Conservation (phyloP, 1,140 invertebrate species). For the Brachionus sp. region DNA sequence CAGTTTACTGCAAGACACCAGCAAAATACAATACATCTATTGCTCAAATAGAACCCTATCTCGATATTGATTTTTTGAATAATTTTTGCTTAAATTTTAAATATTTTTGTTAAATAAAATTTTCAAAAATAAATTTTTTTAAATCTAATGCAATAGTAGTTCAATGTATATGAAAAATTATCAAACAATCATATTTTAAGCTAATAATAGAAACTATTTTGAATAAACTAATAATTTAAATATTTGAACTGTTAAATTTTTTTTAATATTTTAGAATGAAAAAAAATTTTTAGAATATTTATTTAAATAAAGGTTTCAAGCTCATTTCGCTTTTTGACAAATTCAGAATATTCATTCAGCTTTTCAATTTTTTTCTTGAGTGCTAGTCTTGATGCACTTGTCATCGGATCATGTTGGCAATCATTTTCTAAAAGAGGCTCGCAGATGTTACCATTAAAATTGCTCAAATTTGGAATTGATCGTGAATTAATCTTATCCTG, state of each 20-base stretch:
- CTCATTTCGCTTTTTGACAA: slow-evolving; percentile 7
- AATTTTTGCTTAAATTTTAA: neutral
- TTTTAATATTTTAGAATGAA: no score
- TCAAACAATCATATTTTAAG: no score
- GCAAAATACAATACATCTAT: slow-evolving; percentile 36
- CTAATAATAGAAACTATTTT: no score
- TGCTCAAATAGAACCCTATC: slow-evolving; percentile 13
- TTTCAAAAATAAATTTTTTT: neutral
- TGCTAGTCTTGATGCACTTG: neutral
- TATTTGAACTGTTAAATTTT: no score
- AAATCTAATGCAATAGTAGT: neutral
- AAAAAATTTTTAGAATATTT: neutral
- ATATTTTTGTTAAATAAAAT: neutral
- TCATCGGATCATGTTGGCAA: neutral
- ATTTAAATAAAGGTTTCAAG: neutral
- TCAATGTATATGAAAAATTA: no score
- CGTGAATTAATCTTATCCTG: neutral
- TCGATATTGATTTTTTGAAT: neutral
- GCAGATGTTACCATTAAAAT: neutral
- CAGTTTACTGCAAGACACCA: neutral
- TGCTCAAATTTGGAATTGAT: neutral
- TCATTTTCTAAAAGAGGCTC: neutral
- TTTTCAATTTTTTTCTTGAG: neutral
- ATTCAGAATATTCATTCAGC: neutral
- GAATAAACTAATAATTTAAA: no score